Percentiles rank a stretch among this genome's conserved stretches.
Conservation (phyloP, 2,888 invertebrate genomes). For the Calameuta pallipes region DNA sequence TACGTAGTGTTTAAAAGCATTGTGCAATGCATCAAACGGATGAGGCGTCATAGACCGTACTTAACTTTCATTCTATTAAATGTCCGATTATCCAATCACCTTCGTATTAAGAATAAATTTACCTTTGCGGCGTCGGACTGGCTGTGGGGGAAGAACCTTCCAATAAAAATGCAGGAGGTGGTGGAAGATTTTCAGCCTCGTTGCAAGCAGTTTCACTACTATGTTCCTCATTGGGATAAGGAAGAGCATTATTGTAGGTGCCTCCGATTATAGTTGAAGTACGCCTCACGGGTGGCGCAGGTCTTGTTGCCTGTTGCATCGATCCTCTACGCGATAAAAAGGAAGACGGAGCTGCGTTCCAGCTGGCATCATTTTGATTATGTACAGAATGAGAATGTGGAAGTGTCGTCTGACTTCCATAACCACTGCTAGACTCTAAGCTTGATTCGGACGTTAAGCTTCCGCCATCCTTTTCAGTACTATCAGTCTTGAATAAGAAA, state of each 20-base stretch:
- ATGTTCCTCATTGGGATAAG: slow-evolving; percentile 38
- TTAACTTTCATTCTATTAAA: background rate
- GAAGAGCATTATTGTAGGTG: slow-evolving; percentile 60
- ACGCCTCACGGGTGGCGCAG: slow-evolving; percentile 82
- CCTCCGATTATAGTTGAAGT: slow-evolving; percentile 78
- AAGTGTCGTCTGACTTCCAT: slow-evolving; percentile 81
- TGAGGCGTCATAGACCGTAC: background rate
- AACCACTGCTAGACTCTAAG: slow-evolving; percentile 80
- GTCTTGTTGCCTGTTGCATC: slow-evolving; percentile 72
- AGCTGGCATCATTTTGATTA: slow-evolving; percentile 51
- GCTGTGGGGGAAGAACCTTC: slow-evolving; percentile 67
- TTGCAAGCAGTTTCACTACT: slow-evolving; percentile 39
- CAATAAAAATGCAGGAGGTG: slow-evolving; percentile 82
- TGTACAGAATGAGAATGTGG: slow-evolving; percentile 64
- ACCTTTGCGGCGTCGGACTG: slow-evolving; percentile 61
- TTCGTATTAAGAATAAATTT: slow-evolving; percentile 15
- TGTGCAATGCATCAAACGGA: no score
- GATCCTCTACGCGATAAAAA: slow-evolving; percentile 71
- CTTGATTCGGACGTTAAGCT: slow-evolving; percentile 75
- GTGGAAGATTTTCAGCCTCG: slow-evolving; percentile 75
- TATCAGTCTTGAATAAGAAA: slow-evolving; percentile 51
- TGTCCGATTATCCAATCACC: background rate
- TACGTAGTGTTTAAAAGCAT: no score
- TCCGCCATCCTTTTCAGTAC: slow-evolving; percentile 59
- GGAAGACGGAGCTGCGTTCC: slow-evolving; percentile 48